Evolutionary conservation across 2,113 vertebrate genomes (phyloP).

Genomic region (Pantherophis guttatus): DNA sequence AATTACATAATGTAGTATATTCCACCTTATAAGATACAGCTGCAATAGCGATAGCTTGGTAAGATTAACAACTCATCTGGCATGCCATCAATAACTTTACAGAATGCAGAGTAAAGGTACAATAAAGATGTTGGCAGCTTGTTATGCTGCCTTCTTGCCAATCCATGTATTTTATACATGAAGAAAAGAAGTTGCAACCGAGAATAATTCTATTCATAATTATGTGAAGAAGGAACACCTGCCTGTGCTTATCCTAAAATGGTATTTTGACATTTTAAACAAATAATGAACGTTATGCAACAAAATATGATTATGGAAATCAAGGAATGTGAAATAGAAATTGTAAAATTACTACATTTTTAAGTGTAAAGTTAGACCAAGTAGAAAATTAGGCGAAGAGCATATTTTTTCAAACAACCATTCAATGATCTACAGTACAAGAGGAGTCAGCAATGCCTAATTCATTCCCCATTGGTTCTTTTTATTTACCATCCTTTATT

Average conservation of each 20-base stretch:
- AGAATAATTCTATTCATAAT: background rate
- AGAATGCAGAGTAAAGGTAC: background rate
- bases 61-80: background rate
- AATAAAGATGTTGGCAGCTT: background rate
- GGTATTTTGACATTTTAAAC: background rate
- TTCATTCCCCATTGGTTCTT: background rate
- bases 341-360: background rate
- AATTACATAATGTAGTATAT: background rate
- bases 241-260: background rate
- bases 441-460: background rate
- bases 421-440: background rate
- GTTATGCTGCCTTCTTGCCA: background rate
- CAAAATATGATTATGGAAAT: background rate
- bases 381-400: background rate
- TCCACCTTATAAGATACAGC: background rate
- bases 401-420: background rate
- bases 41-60: background rate
- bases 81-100: background rate
- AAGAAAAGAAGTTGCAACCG: background rate
- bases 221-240: background rate
- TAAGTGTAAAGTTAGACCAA: background rate
- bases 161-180: background rate
- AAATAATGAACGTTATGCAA: background rate
- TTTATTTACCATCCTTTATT: background rate
- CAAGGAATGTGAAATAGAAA: background rate